phyloP scores from a whole-genome alignment of 2,113 vertebrate genomes.

The Ellobius talpinus region DNA sequence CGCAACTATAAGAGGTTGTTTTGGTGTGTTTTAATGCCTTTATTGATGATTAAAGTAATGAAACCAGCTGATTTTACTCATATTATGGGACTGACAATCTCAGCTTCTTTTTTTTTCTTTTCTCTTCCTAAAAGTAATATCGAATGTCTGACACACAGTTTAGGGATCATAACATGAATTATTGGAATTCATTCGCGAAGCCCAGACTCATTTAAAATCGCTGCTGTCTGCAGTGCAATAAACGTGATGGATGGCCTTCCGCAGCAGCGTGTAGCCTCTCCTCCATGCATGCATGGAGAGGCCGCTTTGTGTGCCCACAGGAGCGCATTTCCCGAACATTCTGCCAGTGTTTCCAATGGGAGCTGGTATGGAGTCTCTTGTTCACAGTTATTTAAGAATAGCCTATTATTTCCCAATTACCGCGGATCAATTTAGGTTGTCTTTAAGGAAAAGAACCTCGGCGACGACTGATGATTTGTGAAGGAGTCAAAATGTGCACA shows the following conservation, averaged over 20 bases:
- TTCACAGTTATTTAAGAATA: constrained; percentile 64
- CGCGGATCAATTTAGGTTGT: constrained; percentile 43
- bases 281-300: background rate
- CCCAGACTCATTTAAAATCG: constrained; percentile 77
- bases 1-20: background rate
- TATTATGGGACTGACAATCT: constrained; percentile 47
- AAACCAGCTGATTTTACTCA: constrained; percentile 40
- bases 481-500: constrained; percentile 13
- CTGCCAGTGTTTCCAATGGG: constrained; percentile 42
- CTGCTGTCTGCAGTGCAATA: constrained; percentile 78
- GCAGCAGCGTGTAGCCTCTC: background rate
- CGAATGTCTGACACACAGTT: constrained; percentile 69
- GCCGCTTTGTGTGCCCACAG: constrained; percentile 25
- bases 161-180: constrained; percentile 78
- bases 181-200: constrained; percentile 77
- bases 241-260: constrained; percentile 75
- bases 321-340: constrained; percentile 25
- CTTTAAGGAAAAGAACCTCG: constrained; percentile 27
- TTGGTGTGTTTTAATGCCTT: constrained; percentile 26
- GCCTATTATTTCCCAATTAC: constrained; percentile 59
- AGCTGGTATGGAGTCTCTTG: constrained; percentile 33
- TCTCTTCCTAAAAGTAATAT: constrained; percentile 64
- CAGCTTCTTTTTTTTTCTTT: background rate
- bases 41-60: constrained; percentile 61
- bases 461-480: constrained; percentile 7